phyloP scores from a whole-genome alignment of 2,797 vertebrate species.

The Pteropus rufus region DNA sequence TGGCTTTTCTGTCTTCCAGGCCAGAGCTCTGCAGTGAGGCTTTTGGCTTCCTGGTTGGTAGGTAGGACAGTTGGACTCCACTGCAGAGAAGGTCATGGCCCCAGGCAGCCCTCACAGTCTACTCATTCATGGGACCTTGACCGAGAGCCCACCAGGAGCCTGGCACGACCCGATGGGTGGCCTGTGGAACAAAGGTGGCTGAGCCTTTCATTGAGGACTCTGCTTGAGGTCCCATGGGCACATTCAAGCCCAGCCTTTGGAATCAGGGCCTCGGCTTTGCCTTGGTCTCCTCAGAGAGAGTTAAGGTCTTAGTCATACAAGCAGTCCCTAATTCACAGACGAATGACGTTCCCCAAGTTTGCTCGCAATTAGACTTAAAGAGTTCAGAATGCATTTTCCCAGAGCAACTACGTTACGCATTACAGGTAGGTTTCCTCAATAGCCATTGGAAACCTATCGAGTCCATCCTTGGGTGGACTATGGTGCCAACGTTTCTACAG shows the following conservation, averaged over 20 bases:
- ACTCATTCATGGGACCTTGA: not conserved
- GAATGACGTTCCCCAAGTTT: not conserved
- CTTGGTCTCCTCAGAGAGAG: not conserved
- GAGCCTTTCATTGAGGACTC: not conserved
- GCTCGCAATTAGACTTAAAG: not conserved
- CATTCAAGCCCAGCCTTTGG: not conserved
- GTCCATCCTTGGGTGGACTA: not conserved
- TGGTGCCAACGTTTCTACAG: not conserved
- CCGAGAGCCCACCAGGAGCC: not conserved
- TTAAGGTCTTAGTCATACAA: not conserved
- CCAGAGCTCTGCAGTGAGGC: not conserved
- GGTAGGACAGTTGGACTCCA: not conserved
- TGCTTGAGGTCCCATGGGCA: not conserved
- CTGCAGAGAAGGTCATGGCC: not conserved
- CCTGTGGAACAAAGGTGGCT: not conserved
- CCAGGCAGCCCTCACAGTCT: not conserved
- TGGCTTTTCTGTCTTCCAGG: not conserved
- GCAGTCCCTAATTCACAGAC: not conserved
- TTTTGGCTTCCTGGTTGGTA: not conserved
- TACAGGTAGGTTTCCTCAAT: not conserved
- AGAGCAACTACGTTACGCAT: not conserved
- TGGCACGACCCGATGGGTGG: fast-evolving
- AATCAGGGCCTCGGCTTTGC: not conserved
- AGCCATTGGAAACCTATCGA: not conserved
- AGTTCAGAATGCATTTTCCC: not conserved